phyloP scores from a whole-genome alignment of 2,888 invertebrate genomes.

The Pyrgus malvae region DNA sequence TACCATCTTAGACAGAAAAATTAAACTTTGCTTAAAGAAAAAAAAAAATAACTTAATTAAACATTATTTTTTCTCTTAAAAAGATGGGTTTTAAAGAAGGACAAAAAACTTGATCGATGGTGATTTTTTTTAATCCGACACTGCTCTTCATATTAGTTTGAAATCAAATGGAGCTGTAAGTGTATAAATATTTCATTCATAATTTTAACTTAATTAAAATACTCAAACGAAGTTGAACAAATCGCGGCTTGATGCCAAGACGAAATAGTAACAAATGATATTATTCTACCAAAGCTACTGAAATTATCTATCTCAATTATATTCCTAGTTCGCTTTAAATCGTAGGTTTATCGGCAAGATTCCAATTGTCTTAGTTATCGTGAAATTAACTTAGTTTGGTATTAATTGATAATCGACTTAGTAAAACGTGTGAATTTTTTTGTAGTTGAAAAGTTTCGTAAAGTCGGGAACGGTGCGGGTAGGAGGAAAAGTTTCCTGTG shows the following conservation, averaged over 20 bases:
- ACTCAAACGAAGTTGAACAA: slow-evolving; percentile 31
- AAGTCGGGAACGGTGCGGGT: slow-evolving; percentile 75
- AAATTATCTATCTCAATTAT: slow-evolving; percentile 79
- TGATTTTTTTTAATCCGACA: not conserved
- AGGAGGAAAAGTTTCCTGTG: slow-evolving; percentile 51
- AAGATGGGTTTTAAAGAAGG: no score
- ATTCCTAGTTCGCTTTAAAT: slow-evolving; percentile 81
- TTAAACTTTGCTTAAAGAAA: no score
- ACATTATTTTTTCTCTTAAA: no score
- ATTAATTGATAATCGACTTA: slow-evolving; percentile 48
- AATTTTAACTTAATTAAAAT: slow-evolving; percentile 64
- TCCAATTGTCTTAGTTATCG: slow-evolving; percentile 73
- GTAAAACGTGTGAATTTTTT: slow-evolving; percentile 46
- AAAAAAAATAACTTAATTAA: no score
- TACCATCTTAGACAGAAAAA: no score
- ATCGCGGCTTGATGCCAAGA: slow-evolving; percentile 2
- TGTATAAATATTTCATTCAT: no score
- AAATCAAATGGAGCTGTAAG: no score
- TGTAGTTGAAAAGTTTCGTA: slow-evolving; percentile 54
- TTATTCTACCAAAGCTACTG: slow-evolving; percentile 79
- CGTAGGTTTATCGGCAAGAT: slow-evolving; percentile 76
- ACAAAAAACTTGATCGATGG: no score
- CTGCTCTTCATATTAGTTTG: no score
- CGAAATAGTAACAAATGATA: slow-evolving; percentile 48
- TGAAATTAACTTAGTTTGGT: slow-evolving; percentile 65